phyloP scores from a whole-genome alignment of 2,113 vertebrate genomes.

The Cariama cristata region DNA sequence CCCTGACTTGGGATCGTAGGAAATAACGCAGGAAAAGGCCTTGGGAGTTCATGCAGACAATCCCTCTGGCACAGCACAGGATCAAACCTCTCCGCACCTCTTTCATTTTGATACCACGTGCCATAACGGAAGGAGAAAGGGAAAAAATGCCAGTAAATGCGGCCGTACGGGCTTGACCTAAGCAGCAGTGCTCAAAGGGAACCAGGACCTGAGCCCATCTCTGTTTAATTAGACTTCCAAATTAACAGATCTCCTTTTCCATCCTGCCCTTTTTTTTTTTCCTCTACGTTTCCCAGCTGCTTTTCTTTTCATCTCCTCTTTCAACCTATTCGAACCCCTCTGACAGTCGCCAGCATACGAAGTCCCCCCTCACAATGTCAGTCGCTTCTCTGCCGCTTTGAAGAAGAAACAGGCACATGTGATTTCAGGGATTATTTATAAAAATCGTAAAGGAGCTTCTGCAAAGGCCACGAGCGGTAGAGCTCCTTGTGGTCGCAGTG shows the following conservation, averaged over 20 bases:
- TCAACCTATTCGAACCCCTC: not conserved
- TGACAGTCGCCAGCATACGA: not conserved
- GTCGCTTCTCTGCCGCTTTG: rapidly evolving
- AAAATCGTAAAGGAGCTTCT: not conserved
- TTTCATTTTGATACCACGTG: not conserved
- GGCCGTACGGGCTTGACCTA: not conserved
- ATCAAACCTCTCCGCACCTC: not conserved
- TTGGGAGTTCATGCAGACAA: not conserved
- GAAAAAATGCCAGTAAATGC: not conserved
- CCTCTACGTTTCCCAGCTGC: not conserved
- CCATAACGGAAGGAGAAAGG: not conserved
- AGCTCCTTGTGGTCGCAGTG: not conserved
- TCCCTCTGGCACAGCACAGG: rapidly evolving
- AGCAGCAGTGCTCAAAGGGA: not conserved
- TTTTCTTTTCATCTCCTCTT: not conserved
- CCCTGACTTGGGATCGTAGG: not conserved
- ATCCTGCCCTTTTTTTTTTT: rapidly evolving
- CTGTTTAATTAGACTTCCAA: slow-evolving; percentile 6
- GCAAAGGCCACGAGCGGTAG: not conserved
- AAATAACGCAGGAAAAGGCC: not conserved
- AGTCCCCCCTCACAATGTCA: not conserved
- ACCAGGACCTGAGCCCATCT: not conserved
- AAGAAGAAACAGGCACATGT: not conserved
- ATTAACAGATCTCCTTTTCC: not conserved
- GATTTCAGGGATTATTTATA: not conserved